Evolutionary conservation across 2,797 vertebrate genomes (phyloP).

Genomic region (Pelodytes ibericus): DNA sequence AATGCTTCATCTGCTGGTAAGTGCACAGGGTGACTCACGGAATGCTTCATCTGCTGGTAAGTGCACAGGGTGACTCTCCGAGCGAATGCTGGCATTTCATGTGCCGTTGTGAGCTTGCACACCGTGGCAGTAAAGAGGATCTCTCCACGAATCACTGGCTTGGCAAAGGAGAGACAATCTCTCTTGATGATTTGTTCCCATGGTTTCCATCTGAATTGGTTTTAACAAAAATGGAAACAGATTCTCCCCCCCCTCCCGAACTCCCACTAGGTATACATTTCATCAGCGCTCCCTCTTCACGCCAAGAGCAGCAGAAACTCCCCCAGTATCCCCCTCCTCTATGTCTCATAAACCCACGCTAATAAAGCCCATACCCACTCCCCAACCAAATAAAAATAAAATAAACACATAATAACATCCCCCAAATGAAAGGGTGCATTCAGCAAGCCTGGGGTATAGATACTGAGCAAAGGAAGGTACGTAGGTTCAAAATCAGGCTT

Average conservation of each 20-base stretch:
- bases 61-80: conserved; percentile 5
- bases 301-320: neutral
- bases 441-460: too few species aligned
- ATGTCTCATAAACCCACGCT: too few species aligned
- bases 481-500: too few species aligned
- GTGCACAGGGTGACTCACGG: too few species aligned
- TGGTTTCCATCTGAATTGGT: conserved; percentile 30
- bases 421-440: too few species aligned
- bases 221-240: conserved; percentile 34
- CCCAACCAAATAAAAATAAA: too few species aligned
- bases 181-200: conserved; percentile 29
- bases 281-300: neutral
- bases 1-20: too few species aligned
- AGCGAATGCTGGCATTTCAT: conserved; percentile 28
- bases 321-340: too few species aligned
- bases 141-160: conserved; percentile 1
- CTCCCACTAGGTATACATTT: conserved; percentile 2
- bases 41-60: too few species aligned
- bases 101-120: neutral
- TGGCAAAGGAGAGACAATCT: conserved; percentile 13
- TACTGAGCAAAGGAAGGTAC: too few species aligned
- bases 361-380: too few species aligned
- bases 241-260: conserved; percentile 29
- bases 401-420: too few species aligned
- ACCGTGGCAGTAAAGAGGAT: conserved; percentile 13